Evolutionary conservation across 2,113 vertebrate species (phyloP), one percentile per base, ranked within the genome.

Genomic region (Oryctolagus cuniculus): DNA sequence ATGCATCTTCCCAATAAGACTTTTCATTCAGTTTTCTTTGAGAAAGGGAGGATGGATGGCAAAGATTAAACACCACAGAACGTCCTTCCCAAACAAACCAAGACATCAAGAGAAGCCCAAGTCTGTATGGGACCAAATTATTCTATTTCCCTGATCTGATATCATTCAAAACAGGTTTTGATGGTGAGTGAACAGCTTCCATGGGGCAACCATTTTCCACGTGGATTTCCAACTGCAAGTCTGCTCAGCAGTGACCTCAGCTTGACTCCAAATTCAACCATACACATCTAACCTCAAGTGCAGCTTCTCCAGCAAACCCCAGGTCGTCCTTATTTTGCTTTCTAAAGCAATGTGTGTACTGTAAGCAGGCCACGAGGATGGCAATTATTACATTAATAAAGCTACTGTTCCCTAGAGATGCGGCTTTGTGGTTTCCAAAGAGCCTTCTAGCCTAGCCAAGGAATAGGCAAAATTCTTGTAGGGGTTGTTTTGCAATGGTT

Each of bases 311-410:
- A 95, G 86, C 34, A 89, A 95, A 95, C 86, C 49, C 74, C 89
- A 87, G 86, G 74, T 83, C 96, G 70, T 95, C 87, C 89, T 96
- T 69, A 86, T 87, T 95, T 91, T 75, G 75, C 96, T 95, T 97
- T 96, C 91, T 94, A 87, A 96, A 95, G 96, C 75, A 96, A 95
- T 96, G 91, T 94, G 94, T 95, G 80, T 73, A 89, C 84, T 95
- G 84, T 64, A 95, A 89, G 83, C 16, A 27, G 95, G 83, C 86
- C 91, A 91, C 44, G 36, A 79, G 79, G 91, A 88, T 93, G 92
- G 89, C 94, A 87, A 97, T 97, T 95, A 97, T 97, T 94, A 95
- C 80, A 97, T 97, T 97, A 97, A 97, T 97, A 96, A 95, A 90
- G 97, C 92, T 94, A 90, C 95, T 87, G 81, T 93, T 96, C 92